Base-by-base conservation (phyloP, 2,888 invertebrate genomes). In the Diaprepes abbreviatus region DNA sequence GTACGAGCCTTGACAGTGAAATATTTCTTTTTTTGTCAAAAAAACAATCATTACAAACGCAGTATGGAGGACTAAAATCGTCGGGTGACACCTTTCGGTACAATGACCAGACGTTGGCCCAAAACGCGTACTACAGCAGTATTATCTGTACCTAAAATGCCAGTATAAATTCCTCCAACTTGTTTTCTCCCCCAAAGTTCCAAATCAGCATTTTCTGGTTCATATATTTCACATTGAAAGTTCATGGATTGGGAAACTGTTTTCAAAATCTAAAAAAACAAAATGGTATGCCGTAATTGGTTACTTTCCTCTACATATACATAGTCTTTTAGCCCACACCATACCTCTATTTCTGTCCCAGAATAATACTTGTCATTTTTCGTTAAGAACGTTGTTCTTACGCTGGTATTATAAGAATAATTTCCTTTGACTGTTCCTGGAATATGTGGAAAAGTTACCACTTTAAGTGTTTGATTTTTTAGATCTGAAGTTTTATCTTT, bases 291-390 rank as follows among this genome's bases (percentile, higher is more conserved):
- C n/a, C n/a, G n/a, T n/a, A n/a, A n/a, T n/a, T n/a, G n/a, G n/a
- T n/a, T n/a, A n/a, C n/a, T n/a, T n/a, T n/a, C n/a, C n/a, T n/a
- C n/a, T n/a, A n/a, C n/a, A n/a, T n/a, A n/a, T n/a, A n/a, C n/a
- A n/a, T n/a, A n/a, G n/a, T n/a, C n/a, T n/a, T n/a, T n/a, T n/a
- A n/a, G n/a, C n/a, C n/a, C n/a, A n/a, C 3, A 14, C 4, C 17
- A 2, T 80, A 92, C 92, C 84, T 92, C 91, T 75, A 92, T 88
- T 85, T 93, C 93, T 24, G 92, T 85, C 2, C 93, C 93, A 2
- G 85, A 84, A 72, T 87, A 86, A 71, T 82, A 82, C 9, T 67
- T 38, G 19, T 60, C 52, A 16, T 38, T 48, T 4, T 31, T 28
- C 2, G 52, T 16, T 14, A 21, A 24, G 6, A 67, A 36, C 40